A percentile compares a stretch with the other conserved stretches of the same genome.
phyloP scores from a whole-genome alignment of 2,113 vertebrate species.

The Onychorhynchus coronatus region DNA sequence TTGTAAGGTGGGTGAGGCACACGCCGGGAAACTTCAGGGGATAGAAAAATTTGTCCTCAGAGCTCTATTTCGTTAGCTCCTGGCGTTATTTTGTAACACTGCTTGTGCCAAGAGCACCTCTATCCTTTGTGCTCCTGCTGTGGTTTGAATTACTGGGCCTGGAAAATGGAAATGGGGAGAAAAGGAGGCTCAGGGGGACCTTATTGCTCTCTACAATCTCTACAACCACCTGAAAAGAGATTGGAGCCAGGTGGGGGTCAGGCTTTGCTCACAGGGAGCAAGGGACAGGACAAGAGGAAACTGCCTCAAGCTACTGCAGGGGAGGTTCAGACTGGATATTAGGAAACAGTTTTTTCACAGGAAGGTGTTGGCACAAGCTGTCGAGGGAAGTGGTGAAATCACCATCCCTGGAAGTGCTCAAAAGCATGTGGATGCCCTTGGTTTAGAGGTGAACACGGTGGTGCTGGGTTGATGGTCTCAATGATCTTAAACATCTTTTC shows the following conservation, averaged over 20 bases:
- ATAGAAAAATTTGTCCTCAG: not conserved
- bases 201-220: not conserved
- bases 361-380: not conserved
- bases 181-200: not conserved
- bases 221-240: not conserved
- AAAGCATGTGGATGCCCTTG: not conserved
- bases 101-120: not conserved
- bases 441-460: not conserved
- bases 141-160: not conserved
- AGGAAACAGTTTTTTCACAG: not conserved
- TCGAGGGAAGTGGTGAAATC: not conserved
- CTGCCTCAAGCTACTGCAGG: not conserved
- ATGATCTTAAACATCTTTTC: not conserved
- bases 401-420: not conserved
- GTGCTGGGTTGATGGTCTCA: not conserved
- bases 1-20: not conserved
- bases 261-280: not conserved
- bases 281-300: fast-evolving
- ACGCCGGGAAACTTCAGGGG: not conserved
- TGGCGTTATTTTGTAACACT: not conserved
- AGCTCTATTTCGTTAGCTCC: not conserved
- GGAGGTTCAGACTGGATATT: not conserved
- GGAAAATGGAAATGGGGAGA: not conserved
- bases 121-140: not conserved
- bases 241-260: not conserved